Evolutionary conservation across 1,140 invertebrate genomes (phyloP), one percentile per base, ranked within the genome.

Genomic region (Cheumatopsyche charites): DNA sequence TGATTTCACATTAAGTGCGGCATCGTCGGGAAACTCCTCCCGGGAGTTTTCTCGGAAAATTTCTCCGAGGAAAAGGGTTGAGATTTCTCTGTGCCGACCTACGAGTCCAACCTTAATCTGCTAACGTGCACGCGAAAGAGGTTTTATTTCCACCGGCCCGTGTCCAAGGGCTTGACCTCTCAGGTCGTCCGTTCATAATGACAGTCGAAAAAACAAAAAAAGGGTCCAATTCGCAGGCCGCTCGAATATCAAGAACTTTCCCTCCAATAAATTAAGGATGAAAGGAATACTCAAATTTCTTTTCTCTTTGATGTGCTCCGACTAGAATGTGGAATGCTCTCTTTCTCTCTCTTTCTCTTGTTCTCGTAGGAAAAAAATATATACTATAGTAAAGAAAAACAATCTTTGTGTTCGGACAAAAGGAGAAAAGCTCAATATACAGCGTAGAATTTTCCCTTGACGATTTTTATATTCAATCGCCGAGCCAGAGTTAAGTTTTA

Each of bases 181-280:
- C 62, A 66, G 61, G 42, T 68, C 26, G 49, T 26, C 62, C 65
- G 62, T 69, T 73, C 67, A 70, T 72, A 58, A 72, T 70, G 72
- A 70, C 62, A 70, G 58, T 58, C 61, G 62, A 67, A 73, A 73
- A 73, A 73, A 73, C 71, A 72, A 70, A 73, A 67, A 70, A 70
- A 69, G 62, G 62, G 72, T 66, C 65, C 58, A 65, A 70, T 70
- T 73, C 68, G 63, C 36, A 41, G 47, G 49, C 49, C 72, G 62
- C 62, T 73, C 62, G 45, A 70, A 73, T 70, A 73, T 73, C 72
- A 67, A 73, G 61, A 73, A 73, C 72, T 73, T 70, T 70, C 17
- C 62, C 29, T 45, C 23, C 68, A 62, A 73, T 73, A 73, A 73
- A 73, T 73, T 73, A 69, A 62, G 67, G 72, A 69, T 73, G 72